phyloP scores from a whole-genome alignment of 2,888 invertebrate species.

The Sesia apiformis region DNA sequence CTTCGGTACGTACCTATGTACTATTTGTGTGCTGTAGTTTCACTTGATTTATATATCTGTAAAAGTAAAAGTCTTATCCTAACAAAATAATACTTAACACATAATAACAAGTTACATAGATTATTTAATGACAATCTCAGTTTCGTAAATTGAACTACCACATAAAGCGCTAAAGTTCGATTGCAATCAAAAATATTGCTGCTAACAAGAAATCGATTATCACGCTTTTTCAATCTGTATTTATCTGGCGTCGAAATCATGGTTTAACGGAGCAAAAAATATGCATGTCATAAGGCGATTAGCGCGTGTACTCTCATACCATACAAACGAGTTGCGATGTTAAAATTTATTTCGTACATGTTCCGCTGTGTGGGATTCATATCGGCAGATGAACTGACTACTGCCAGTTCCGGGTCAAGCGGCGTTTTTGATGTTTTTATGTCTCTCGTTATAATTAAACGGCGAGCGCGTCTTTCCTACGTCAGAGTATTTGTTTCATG shows the following conservation, averaged over 20 bases:
- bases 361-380: constrained; percentile 8
- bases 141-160: no score
- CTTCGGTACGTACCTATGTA: no score
- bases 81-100: no score
- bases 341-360: constrained; percentile 7
- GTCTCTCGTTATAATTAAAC: not conserved
- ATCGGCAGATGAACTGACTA: constrained; percentile 22
- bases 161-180: not conserved
- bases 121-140: no score
- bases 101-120: no score
- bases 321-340: constrained; percentile 18
- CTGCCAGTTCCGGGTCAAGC: constrained; percentile 47
- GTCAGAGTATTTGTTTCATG: no score
- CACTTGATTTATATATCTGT: no score
- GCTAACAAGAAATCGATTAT: constrained; percentile 54
- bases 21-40: no score
- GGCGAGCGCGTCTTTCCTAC: no score
- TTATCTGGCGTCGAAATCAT: constrained; percentile 29
- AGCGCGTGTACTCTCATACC: constrained; percentile 18
- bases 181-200: constrained; percentile 17
- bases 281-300: constrained; percentile 45
- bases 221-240: constrained; percentile 29
- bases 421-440: constrained; percentile 35
- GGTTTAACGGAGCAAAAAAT: constrained; percentile 40
- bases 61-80: no score